phyloP scores from a whole-genome alignment of 2,113 vertebrate genomes.

The Lepidothrix coronata region DNA sequence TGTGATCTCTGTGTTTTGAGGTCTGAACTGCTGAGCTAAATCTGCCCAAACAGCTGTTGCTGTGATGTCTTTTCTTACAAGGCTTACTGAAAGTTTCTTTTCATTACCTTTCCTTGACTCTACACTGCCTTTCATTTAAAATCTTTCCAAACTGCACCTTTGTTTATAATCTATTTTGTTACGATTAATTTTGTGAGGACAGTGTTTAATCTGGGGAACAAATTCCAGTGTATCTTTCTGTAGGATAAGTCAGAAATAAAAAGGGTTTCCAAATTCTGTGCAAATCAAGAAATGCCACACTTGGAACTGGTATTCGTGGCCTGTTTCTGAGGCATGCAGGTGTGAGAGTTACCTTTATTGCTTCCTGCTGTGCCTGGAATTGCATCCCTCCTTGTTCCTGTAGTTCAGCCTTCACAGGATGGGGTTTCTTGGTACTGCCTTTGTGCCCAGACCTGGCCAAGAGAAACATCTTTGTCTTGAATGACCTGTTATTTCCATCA shows the following conservation, averaged over 20 bases:
- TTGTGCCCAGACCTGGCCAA: neutral
- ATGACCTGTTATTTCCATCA: neutral
- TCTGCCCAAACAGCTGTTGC: neutral
- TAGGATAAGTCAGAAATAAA: neutral
- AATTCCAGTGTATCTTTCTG: neutral
- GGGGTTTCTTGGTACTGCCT: neutral
- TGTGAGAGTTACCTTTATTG: neutral
- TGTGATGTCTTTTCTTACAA: neutral
- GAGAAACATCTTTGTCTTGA: neutral
- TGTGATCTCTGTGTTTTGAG: neutral
- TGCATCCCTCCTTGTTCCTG: neutral
- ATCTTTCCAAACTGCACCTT: neutral
- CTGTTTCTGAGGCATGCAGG: neutral
- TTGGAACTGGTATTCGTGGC: neutral
- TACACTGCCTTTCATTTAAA: neutral
- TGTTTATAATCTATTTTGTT: neutral
- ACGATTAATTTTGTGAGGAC: neutral
- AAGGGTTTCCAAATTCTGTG: neutral
- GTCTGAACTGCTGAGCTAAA: neutral
- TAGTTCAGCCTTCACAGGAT: neutral
- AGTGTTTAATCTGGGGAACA: neutral
- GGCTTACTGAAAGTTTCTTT: neutral
- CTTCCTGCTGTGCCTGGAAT: neutral
- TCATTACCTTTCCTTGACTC: neutral
- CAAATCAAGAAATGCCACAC: neutral